These are phyloP conservation scores for Nesogale talazaci DNA, from an alignment of 2,113 vertebrate genomes.

Conservation along the genomic window DNA sequence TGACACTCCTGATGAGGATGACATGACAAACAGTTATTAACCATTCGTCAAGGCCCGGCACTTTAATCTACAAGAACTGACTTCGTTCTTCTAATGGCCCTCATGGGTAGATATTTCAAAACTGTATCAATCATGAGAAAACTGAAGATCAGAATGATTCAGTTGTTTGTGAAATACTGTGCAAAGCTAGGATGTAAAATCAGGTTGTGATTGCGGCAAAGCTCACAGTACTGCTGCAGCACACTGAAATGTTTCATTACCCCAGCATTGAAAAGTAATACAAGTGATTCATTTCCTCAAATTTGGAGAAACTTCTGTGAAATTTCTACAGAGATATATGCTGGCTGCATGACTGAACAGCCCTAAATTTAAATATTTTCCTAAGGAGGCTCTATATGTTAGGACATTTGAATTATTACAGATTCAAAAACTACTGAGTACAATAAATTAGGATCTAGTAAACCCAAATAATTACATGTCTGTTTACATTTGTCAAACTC, in stretches of 20 bases:
- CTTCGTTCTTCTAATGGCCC: neutral
- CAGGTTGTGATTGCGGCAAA: neutral
- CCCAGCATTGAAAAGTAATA: constrained; percentile 13
- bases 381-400: neutral
- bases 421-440: neutral
- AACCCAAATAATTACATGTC: neutral
- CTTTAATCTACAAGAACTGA: neutral
- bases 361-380: neutral
- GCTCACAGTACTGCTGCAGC: neutral
- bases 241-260: neutral
- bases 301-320: neutral
- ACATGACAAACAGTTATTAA: neutral
- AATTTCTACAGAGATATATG: neutral
- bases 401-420: neutral
- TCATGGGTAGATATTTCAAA: neutral
- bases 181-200: neutral
- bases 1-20: accelerated
- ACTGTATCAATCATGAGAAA: constrained; percentile 7
- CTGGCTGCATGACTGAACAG: neutral
- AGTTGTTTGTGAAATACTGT: neutral
- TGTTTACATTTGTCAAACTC: no score
- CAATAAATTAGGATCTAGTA: neutral
- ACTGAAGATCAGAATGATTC: neutral
- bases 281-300: neutral
- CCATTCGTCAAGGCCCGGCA: no score